Conservation (phyloP, 2,797 vertebrate species). For the Pipistrellus kuhlii region DNA sequence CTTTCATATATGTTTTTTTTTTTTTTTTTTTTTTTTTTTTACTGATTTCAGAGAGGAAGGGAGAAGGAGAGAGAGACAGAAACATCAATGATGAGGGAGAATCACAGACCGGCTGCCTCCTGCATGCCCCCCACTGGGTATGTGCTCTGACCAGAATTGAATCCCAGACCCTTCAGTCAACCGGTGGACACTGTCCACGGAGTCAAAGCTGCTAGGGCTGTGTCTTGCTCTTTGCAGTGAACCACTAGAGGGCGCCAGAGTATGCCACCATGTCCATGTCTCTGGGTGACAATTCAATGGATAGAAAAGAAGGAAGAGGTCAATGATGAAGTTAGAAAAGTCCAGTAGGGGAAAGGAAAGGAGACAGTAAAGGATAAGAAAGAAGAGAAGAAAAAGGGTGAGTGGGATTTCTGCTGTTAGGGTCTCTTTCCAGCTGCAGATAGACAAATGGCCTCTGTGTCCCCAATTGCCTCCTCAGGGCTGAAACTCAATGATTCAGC, state of each 20-base stretch:
- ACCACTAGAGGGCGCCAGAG: slow-evolving; percentile 64
- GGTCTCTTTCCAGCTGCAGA: background rate
- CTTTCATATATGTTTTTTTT: too few relatives aligned
- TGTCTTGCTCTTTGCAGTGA: background rate
- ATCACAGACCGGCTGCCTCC: too few relatives aligned
- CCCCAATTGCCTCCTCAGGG: background rate
- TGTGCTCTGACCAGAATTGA: too few relatives aligned
- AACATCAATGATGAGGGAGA: too few relatives aligned
- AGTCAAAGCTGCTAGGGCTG: too few relatives aligned
- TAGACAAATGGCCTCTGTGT: background rate
- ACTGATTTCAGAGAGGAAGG: too few relatives aligned
- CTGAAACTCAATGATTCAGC: background rate
- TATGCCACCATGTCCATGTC: fast-evolving
- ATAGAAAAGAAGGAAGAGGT: slow-evolving; percentile 25
- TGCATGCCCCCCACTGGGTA: too few relatives aligned
- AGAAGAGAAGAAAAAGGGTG: background rate
- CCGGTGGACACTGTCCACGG: too few relatives aligned
- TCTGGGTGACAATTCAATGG: background rate
- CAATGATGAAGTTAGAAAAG: slow-evolving; percentile 28
- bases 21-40: too few relatives aligned
- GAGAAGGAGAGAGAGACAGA: too few relatives aligned
- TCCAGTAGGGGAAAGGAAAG: slow-evolving; percentile 41
- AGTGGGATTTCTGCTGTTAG: background rate
- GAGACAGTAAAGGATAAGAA: background rate
- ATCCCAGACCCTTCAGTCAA: too few relatives aligned